Evolutionary conservation across 2,113 vertebrate genomes (phyloP).

Genomic region (Chloropsis hardwickii): DNA sequence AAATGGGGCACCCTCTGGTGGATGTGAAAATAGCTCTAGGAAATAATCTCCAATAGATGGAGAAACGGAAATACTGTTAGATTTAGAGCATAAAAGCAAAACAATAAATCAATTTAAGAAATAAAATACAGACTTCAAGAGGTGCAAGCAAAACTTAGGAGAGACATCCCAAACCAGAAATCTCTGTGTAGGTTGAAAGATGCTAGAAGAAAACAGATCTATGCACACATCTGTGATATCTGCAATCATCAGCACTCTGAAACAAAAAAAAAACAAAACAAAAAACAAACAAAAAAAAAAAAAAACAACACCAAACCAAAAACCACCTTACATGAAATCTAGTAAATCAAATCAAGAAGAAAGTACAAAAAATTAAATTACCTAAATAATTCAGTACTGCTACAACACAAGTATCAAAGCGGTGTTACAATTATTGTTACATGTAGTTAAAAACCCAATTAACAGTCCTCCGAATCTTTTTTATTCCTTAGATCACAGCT

Average conservation of each 20-base stretch:
- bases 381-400: not conserved
- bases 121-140: too few relatives aligned
- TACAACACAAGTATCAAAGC: not conserved
- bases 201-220: not conserved
- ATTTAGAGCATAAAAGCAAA: not conserved
- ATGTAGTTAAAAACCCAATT: not conserved
- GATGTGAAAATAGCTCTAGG: not conserved
- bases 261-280: not conserved
- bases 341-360: not conserved
- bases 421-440: not conserved
- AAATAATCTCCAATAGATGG: not conserved
- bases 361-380: not conserved
- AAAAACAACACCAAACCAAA: not conserved
- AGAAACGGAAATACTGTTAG: not conserved
- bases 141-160: not conserved
- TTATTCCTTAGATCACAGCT: not conserved
- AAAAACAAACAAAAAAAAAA: too few relatives aligned
- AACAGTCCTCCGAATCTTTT: not conserved
- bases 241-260: not conserved
- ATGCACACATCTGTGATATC: not conserved
- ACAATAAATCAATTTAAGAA: accelerated
- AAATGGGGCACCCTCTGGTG: not conserved
- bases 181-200: not conserved
- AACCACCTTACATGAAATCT: not conserved
- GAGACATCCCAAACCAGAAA: not conserved